phyloP scores from a whole-genome alignment of 2,113 vertebrate species.

The Phalacrocorax pelagicus region DNA sequence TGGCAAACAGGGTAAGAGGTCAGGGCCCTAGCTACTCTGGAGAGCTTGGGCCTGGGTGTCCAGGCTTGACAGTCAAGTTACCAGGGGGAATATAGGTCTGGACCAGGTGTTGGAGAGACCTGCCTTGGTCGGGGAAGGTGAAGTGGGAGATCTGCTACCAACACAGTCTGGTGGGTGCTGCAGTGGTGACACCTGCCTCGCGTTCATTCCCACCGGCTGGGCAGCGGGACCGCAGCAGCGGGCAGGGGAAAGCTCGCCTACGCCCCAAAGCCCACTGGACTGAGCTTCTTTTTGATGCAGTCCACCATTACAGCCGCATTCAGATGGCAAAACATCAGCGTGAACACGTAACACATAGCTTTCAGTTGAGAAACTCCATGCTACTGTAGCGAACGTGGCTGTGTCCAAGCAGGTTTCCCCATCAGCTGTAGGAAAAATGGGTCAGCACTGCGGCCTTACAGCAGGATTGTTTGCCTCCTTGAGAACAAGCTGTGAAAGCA shows the following conservation, averaged over 20 bases:
- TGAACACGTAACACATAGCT: not conserved
- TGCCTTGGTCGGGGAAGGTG: rapidly evolving
- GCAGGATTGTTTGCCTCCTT: not conserved
- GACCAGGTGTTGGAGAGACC: rapidly evolving
- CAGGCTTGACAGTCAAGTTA: not conserved
- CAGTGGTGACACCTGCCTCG: not conserved
- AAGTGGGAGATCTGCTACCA: not conserved
- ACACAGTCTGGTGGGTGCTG: rapidly evolving
- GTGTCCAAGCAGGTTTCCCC: not conserved
- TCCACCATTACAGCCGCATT: rapidly evolving
- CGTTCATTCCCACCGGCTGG: too few relatives aligned
- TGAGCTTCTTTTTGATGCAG: too few relatives aligned
- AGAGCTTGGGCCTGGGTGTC: too few relatives aligned
- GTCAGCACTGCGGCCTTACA: rapidly evolving
- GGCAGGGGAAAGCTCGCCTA: rapidly evolving
- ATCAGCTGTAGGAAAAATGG: rapidly evolving
- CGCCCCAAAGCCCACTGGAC: not conserved
- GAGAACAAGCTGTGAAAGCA: not conserved
- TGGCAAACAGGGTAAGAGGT: rapidly evolving
- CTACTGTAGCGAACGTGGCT: not conserved
- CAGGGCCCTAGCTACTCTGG: too few relatives aligned
- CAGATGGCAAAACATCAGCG: not conserved
- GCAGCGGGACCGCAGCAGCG: rapidly evolving
- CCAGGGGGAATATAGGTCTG: rapidly evolving
- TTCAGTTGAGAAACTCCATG: not conserved